Conservation (phyloP, 2,888 invertebrate genomes). For the Eupeodes latifasciatus region DNA sequence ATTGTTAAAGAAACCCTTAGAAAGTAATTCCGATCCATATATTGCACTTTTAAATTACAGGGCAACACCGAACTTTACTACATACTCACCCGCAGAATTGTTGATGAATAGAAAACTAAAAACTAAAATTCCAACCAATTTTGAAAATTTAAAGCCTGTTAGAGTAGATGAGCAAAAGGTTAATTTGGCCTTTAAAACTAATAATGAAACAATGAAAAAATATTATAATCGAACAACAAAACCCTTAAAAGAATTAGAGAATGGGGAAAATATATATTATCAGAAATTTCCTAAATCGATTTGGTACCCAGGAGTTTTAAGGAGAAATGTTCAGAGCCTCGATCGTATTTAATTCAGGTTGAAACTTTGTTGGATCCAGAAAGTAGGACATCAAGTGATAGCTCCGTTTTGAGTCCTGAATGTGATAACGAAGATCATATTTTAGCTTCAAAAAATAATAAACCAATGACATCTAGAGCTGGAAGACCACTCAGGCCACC, state of each 20-base stretch:
- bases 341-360: constrained; percentile 14
- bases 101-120: constrained; percentile 30
- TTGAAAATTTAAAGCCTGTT: constrained; percentile 20
- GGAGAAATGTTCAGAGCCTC: not conserved
- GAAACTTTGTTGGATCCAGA: not conserved
- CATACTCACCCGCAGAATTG: constrained; percentile 28
- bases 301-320: not conserved
- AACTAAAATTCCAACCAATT: constrained; percentile 35
- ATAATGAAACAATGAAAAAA: constrained; percentile 28
- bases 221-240: constrained; percentile 17
- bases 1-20: too few species aligned
- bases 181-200: constrained; percentile 30
- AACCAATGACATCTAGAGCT: constrained; percentile 1
- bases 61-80: constrained; percentile 4
- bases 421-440: not conserved
- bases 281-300: not conserved
- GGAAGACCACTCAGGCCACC: not conserved
- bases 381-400: constrained; percentile 32
- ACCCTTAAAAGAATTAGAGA: constrained; percentile 21
- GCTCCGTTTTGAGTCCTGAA: constrained; percentile 28
- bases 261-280: constrained; percentile 21
- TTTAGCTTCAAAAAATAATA: not conserved
- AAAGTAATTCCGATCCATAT: not conserved
- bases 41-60: constrained; percentile 14
- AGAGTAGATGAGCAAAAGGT: constrained; percentile 22